Conservation (phyloP, 2,113 vertebrate genomes). For the Callorhinus ursinus region DNA sequence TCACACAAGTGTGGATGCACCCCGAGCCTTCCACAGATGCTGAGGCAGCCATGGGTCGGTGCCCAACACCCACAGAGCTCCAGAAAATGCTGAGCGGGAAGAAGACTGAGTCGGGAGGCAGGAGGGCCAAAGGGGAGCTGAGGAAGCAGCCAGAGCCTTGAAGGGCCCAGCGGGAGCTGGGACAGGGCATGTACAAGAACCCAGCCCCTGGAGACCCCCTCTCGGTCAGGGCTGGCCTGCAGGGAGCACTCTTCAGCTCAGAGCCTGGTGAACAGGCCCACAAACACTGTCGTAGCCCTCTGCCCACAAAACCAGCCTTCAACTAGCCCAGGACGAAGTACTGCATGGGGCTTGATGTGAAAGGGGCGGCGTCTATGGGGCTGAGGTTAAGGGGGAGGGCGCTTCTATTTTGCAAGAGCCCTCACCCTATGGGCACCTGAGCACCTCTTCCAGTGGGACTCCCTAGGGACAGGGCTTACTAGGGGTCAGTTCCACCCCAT, state of each 20-base stretch:
- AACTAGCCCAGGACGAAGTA: neutral
- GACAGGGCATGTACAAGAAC: neutral
- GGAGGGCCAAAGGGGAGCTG: neutral
- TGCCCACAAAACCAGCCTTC: neutral
- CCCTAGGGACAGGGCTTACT: neutral
- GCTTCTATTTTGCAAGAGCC: neutral
- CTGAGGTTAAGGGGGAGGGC: neutral
- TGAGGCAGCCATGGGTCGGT: slow-evolving; percentile 10
- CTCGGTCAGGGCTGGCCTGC: neutral
- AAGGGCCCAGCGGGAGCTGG: neutral
- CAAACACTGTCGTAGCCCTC: rapidly evolving
- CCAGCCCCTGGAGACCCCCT: neutral
- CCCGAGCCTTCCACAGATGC: neutral
- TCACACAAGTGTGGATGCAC: neutral
- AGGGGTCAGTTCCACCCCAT: neutral
- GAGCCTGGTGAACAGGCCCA: neutral
- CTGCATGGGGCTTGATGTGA: rapidly evolving
- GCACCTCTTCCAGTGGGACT: neutral
- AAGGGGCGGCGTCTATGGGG: neutral
- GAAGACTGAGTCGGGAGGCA: neutral
- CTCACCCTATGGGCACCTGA: neutral
- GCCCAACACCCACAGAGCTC: slow-evolving; percentile 40
- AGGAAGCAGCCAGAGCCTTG: neutral
- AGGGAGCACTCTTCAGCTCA: neutral
- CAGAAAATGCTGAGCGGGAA: neutral